A percentile compares a stretch with the other conserved stretches of the same genome.
Evolutionary conservation across 2,113 vertebrate genomes (phyloP).

Genomic region (Chionis minor): DNA sequence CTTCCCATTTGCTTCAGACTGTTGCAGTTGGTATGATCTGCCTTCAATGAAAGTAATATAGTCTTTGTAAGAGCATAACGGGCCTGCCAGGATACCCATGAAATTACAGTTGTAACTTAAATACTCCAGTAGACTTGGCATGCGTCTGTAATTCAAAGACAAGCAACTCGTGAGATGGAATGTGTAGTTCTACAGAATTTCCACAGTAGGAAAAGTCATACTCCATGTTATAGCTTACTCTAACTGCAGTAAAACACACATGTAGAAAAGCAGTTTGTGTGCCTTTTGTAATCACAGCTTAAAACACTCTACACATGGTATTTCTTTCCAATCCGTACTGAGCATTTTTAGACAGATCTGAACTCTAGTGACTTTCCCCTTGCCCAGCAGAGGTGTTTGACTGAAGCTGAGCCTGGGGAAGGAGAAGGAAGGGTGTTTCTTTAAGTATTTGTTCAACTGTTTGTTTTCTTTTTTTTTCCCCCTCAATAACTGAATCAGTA

Average conservation of each 20-base stretch:
- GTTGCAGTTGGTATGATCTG: conserved; percentile 79
- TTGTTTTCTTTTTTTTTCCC: neutral
- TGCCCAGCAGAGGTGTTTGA: neutral
- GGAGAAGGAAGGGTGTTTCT: neutral
- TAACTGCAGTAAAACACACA: neutral
- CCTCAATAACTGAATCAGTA: neutral
- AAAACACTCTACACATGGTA: neutral
- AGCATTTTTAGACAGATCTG: neutral
- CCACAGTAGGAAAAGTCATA: neutral
- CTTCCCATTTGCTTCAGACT: conserved; percentile 83
- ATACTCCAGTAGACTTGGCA: conserved; percentile 96
- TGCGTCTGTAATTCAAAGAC: conserved; percentile 82
- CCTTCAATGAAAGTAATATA: conserved; percentile 97
- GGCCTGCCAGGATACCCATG: conserved; percentile 97
- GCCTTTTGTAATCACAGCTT: neutral
- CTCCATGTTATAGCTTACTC: neutral
- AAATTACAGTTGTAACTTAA: conserved; percentile 99
- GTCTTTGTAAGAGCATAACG: conserved; percentile 96
- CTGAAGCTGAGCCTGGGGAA: neutral
- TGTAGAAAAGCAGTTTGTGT: neutral
- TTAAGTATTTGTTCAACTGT: neutral
- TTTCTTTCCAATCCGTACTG: neutral
- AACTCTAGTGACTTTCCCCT: neutral
- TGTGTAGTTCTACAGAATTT: neutral
- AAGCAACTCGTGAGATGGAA: conserved; percentile 33